Conservation (phyloP, 2,113 vertebrate species). For the Alethe diademata region DNA sequence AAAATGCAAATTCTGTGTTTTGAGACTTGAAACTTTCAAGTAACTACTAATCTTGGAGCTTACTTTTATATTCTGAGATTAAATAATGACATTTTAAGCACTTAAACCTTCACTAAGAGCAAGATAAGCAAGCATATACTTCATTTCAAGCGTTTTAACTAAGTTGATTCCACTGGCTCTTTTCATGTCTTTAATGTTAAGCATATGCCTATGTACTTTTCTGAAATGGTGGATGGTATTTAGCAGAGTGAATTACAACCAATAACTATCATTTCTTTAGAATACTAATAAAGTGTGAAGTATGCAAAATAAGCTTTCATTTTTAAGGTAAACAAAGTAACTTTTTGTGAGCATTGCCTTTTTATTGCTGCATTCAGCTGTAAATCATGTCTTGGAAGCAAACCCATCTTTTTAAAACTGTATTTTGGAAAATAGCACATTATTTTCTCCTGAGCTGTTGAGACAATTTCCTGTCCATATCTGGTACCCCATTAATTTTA, state of each 20-base stretch:
- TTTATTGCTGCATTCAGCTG: conserved; percentile 39
- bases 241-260: conserved; percentile 20
- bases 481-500: conserved; percentile 24
- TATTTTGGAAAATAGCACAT: conserved; percentile 49
- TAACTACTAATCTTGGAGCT: conserved; percentile 14
- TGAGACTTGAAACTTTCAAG: background rate
- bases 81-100: conserved; percentile 22
- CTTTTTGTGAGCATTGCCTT: conserved; percentile 41
- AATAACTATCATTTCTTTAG: conserved; percentile 36
- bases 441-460: conserved; percentile 49
- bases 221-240: background rate
- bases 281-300: background rate
- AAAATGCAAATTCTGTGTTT: conserved; percentile 20
- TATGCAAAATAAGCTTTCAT: conserved; percentile 59
- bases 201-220: background rate
- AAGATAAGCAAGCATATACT: background rate
- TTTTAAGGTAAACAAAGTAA: conserved; percentile 62
- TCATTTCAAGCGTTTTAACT: background rate
- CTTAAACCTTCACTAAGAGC: background rate
- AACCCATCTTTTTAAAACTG: conserved; percentile 53
- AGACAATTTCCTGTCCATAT: conserved; percentile 31
- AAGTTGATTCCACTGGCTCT: background rate
- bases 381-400: conserved; percentile 62
- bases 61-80: background rate
- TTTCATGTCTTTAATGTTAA: conserved; percentile 7